Evolutionary conservation across 1,140 invertebrate genomes (phyloP), one percentile per base, ranked within the genome.

Genomic region (Heterodera schachtii): DNA sequence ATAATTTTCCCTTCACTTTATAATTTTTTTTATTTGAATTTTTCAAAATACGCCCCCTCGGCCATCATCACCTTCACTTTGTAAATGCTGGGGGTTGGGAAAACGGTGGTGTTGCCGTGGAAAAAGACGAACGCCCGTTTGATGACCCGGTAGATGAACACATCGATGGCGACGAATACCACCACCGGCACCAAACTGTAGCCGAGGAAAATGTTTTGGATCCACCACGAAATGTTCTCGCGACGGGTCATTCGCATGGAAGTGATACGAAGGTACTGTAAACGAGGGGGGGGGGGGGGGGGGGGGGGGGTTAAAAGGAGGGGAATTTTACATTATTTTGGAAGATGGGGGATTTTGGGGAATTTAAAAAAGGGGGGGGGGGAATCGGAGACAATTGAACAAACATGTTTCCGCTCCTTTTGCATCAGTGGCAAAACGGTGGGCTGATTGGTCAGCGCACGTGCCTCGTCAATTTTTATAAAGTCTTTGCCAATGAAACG

Each of bases 11-110:
- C 31, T 31, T n/a, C n/a, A n/a, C 31, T 31, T 31, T 31, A 31
- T 1, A 31, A 31, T 31, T 31, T 31, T 31, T 31, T 31, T 31
- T 31, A 31, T 31, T 31, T 31, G 31, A 31, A 31, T 31, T 31
- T 31, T 31, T 31, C 31, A 31, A 31, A 31, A 31, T 31, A 31
- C 31, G 31, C 31, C 31, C 31, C 31, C 31, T 31, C 31, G 19
- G 52, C 13, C 21, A 52, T 6, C 11, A 11, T 52, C 41, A 85
- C 84, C 60, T 87, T 86, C 49, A 86, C 21, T 44, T 69, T 31
- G 78, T 86, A 86, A 31, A 87, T 64, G 79, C 74, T 85, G 6
- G 84, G 84, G 5, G 41, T n/a, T 2, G 73, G 60, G 47, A 87
- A 41, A 11, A 47, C 46, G 19, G 85, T 85, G 41, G 77, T 46